Percentiles rank a stretch among this genome's conserved stretches.
Conservation (phyloP, 2,113 vertebrate genomes). For the Peromyscus leucopus region DNA sequence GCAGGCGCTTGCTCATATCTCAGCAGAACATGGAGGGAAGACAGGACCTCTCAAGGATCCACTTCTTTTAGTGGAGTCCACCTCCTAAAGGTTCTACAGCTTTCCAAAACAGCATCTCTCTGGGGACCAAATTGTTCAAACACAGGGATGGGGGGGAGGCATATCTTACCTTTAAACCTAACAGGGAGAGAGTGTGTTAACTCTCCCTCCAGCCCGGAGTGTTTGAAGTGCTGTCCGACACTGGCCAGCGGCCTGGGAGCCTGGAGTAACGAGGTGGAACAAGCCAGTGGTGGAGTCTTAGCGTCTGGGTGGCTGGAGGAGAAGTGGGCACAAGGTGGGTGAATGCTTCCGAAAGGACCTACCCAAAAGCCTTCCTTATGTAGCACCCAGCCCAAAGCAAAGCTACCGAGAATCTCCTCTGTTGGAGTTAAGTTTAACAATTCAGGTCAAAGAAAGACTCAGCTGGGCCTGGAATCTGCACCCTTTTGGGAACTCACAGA, state of each 20-base stretch:
- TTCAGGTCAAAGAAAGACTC: conserved; percentile 13
- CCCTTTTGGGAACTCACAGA: conserved; percentile 57
- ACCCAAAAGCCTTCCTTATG: neutral
- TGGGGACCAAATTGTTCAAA: neutral
- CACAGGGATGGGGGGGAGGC: too few relatives aligned
- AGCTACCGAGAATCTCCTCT: neutral
- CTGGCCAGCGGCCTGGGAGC: neutral
- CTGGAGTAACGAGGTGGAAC: neutral
- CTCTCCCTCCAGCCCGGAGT: neutral
- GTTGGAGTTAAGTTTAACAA: neutral
- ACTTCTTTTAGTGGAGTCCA: neutral
- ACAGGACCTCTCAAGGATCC: neutral
- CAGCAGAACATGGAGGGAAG: neutral
- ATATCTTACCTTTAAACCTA: neutral
- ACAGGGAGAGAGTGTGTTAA: neutral
- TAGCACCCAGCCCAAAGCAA: neutral
- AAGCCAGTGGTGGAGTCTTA: neutral
- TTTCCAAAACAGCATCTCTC: neutral
- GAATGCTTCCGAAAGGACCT: neutral
- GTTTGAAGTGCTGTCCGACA: neutral
- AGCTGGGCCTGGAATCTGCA: neutral
- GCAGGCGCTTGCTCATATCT: neutral
- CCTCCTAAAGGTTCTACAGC: neutral
- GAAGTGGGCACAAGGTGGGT: neutral
- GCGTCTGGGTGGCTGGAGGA: neutral